A percentile compares a stretch with the other conserved stretches of the same genome.
phyloP scores from a whole-genome alignment of 2,888 invertebrate species.

The Phymatocera aterrima region DNA sequence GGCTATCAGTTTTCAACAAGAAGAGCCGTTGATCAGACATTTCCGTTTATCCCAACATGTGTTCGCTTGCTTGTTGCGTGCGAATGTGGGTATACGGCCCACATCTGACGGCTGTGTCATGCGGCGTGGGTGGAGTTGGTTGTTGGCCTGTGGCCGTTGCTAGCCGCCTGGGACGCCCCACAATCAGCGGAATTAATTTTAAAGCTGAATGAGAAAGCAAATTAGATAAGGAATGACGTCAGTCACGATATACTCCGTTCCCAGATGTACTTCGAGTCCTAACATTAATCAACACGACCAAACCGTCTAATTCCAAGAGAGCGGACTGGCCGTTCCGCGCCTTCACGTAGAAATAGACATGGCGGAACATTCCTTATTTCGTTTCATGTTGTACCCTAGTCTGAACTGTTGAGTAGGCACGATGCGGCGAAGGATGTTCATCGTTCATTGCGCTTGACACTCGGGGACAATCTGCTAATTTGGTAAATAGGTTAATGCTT shows the following conservation, averaged over 20 bases:
- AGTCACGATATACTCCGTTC: conserved; percentile 16
- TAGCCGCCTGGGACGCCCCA: conserved; percentile 31
- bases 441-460: conserved; percentile 1
- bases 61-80: neutral
- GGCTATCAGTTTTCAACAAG: no score
- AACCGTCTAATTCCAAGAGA: neutral
- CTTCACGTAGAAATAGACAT: neutral
- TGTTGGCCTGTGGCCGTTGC: neutral
- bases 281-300: neutral
- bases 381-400: neutral
- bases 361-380: neutral
- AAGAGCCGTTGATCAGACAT: neutral
- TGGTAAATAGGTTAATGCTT: conserved; percentile 35
- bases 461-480: conserved; percentile 31
- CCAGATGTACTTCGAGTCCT: conserved; percentile 3
- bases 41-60: neutral
- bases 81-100: neutral
- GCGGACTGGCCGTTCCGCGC: neutral
- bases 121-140: conserved; percentile 29
- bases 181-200: conserved; percentile 39
- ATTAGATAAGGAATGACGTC: conserved; percentile 32
- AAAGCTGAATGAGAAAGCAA: conserved; percentile 29
- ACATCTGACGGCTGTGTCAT: conserved; percentile 10
- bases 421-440: neutral
- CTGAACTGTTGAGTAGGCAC: neutral